A percentile compares a stretch with the other conserved stretches of the same genome.
These are phyloP conservation scores for Rhea pennata DNA, from an alignment of 2,113 vertebrate genomes.

Conservation along the genomic window DNA sequence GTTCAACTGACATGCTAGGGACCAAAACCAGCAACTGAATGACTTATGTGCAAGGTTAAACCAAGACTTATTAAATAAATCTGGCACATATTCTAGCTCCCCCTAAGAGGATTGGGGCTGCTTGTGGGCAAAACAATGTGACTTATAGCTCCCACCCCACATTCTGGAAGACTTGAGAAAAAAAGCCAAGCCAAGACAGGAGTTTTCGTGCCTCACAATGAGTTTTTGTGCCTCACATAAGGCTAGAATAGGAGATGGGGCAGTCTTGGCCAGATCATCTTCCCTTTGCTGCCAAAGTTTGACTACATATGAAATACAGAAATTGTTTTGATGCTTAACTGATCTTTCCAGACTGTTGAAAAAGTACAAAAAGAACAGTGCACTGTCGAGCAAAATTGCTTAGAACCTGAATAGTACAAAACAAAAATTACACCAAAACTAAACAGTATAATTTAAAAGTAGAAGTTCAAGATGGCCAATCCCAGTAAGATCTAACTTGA, in stretches of 20 bases:
- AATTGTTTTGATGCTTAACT: background rate
- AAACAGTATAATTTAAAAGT: background rate
- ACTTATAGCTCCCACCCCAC: background rate
- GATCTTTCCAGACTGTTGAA: background rate
- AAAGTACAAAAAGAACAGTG: background rate
- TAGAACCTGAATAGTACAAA: background rate
- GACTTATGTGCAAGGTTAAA: background rate
- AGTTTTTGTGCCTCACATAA: too few relatives aligned
- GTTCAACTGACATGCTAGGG: conserved; percentile 93
- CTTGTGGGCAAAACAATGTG: background rate
- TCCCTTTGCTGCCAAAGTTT: background rate
- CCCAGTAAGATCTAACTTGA: background rate
- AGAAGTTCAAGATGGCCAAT: rapidly evolving
- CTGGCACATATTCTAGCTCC: background rate
- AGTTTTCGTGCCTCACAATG: background rate
- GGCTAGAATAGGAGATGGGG: too few relatives aligned
- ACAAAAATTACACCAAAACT: background rate
- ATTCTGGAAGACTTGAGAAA: background rate
- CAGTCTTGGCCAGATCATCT: background rate
- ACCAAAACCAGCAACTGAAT: conserved; percentile 1
- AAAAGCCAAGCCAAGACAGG: background rate
- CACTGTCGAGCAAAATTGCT: background rate
- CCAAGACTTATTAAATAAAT: background rate
- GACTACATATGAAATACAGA: background rate
- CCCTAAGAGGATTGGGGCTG: background rate